Conservation (phyloP, 1,140 invertebrate genomes). For the Apis cerana region DNA sequence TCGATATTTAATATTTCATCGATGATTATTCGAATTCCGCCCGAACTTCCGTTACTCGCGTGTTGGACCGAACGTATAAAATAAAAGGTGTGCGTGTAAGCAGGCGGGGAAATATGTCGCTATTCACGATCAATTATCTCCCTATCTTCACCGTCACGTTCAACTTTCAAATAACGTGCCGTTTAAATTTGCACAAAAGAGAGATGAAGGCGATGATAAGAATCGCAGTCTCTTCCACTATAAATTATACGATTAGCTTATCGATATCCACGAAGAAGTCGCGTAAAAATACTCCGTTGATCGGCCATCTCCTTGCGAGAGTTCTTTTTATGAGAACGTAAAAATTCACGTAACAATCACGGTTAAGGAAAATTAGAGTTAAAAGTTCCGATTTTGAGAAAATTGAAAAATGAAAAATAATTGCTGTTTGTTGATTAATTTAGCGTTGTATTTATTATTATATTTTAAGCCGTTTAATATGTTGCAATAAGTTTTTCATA, state of each 20-base stretch:
- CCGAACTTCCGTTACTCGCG: conserved; percentile 7
- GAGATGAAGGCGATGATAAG: conserved; percentile 1
- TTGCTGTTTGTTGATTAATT: no score
- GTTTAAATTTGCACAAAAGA: not conserved
- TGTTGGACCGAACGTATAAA: not conserved
- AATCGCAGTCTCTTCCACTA: not conserved
- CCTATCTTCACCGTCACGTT: not conserved
- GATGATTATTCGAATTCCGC: not conserved
- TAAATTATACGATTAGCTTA: conserved; percentile 1
- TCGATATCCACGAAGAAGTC: not conserved
- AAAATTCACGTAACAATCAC: not conserved
- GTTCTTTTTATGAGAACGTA: no score
- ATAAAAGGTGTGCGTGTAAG: not conserved
- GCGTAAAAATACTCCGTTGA: not conserved
- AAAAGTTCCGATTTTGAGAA: no score
- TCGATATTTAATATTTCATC: conserved; percentile 9
- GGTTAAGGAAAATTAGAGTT: no score
- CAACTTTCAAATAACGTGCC: not conserved
- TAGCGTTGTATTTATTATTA: no score
- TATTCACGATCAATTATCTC: conserved; percentile 1
- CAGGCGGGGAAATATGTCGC: not conserved
- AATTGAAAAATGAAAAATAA: no score
- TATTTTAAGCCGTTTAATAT: no score
- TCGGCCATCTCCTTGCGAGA: not conserved
- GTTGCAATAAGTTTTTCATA: no score